phyloP scores from a whole-genome alignment of 2,113 vertebrate species.

The Stegostoma tigrinum region DNA sequence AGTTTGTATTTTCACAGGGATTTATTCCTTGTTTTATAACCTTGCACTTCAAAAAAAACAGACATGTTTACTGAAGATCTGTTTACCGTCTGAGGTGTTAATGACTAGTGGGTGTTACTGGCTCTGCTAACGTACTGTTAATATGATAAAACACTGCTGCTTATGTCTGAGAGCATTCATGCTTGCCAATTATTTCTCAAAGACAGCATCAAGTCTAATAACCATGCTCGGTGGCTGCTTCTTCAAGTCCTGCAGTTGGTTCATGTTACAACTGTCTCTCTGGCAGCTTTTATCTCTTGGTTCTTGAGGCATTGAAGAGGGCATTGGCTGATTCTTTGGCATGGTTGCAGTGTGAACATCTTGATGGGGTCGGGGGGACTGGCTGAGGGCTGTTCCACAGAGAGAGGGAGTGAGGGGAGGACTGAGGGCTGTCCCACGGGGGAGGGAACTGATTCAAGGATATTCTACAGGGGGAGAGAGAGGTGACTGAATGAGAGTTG shows the following conservation, averaged over 20 bases:
- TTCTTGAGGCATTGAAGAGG: neutral
- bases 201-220: neutral
- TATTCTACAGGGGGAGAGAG: too few species aligned
- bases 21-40: neutral
- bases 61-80: neutral
- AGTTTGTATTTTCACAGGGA: neutral
- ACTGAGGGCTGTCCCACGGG: too few species aligned
- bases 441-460: too few species aligned
- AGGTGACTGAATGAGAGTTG: too few species aligned
- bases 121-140: neutral
- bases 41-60: neutral
- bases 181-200: neutral
- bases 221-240: neutral
- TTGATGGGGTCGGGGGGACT: too few species aligned
- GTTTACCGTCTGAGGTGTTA: neutral
- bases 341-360: too few species aligned
- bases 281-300: neutral
- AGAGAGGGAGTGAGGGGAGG: too few species aligned
- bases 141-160: neutral
- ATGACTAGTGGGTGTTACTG: neutral
- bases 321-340: too few species aligned
- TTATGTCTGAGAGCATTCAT: neutral
- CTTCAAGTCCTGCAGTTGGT: too few species aligned
- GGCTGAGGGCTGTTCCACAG: too few species aligned
- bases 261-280: neutral